Evolutionary conservation across 2,888 invertebrate species (phyloP).

Genomic region (Plagodis dolabraria): DNA sequence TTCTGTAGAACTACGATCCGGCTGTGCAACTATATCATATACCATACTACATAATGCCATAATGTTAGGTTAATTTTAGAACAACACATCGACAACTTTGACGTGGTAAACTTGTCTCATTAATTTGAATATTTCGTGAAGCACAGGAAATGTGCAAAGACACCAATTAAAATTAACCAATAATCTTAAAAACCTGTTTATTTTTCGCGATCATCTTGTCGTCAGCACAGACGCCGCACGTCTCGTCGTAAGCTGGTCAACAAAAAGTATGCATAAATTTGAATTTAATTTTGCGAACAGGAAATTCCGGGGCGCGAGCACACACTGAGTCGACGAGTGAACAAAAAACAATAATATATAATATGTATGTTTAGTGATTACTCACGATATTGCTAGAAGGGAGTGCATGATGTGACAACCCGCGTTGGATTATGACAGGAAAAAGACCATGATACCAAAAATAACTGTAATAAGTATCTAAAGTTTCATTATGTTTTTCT

Average conservation of each 20-base stretch:
- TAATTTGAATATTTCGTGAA: conserved; percentile 19
- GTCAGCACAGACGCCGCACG: conserved; percentile 32
- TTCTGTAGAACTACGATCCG: too few species aligned
- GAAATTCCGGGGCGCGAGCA: conserved; percentile 67
- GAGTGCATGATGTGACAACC: too few species aligned
- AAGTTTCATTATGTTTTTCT: too few species aligned
- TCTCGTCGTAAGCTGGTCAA: conserved; percentile 61
- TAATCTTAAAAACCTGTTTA: conserved; percentile 51
- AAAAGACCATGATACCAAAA: too few species aligned
- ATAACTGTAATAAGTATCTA: too few species aligned
- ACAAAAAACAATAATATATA: conserved; percentile 46
- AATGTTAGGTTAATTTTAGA: conserved; percentile 3
- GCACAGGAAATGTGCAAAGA: conserved; percentile 58
- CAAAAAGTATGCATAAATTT: conserved; percentile 82
- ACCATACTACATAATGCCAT: background rate
- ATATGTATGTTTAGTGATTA: background rate
- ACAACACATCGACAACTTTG: background rate
- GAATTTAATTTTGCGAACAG: conserved; percentile 78
- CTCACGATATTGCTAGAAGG: too few species aligned
- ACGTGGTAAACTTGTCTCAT: conserved; percentile 9
- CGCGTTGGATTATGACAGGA: too few species aligned
- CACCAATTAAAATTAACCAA: conserved; percentile 30
- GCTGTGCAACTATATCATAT: too few species aligned
- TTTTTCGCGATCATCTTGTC: conserved; percentile 37
- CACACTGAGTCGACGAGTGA: conserved; percentile 51